phyloP scores from a whole-genome alignment of 1,140 invertebrate species.

The Musca vetustissima region DNA sequence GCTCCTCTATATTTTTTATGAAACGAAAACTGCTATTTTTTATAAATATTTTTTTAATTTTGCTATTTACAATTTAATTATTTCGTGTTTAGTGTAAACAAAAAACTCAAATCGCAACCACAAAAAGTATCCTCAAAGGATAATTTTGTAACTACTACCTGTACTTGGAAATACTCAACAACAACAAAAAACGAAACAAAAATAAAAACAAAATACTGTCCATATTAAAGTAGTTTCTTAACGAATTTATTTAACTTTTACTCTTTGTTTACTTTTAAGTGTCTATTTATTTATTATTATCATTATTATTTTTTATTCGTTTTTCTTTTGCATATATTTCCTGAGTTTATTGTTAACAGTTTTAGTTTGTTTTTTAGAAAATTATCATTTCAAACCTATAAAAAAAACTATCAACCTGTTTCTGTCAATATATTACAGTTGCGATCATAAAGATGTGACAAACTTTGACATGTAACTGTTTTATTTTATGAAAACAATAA shows the following conservation, averaged over 20 bases:
- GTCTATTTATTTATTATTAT: constrained; percentile 9
- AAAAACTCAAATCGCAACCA: too few species aligned
- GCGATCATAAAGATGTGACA: too few species aligned
- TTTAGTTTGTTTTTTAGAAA: not conserved
- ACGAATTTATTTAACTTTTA: constrained; percentile 10
- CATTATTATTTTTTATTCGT: too few species aligned
- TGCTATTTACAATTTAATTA: too few species aligned
- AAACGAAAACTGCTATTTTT: constrained; percentile 11
- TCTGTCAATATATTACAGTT: not conserved
- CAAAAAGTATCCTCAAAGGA: too few species aligned
- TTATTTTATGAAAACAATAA: too few species aligned
- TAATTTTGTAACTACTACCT: too few species aligned
- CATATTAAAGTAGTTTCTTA: constrained; percentile 5
- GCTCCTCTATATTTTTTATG: too few species aligned
- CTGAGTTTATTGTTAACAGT: constrained; percentile 1
- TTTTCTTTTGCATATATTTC: not conserved
- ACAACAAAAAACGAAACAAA: not conserved
- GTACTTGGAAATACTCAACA: constrained; percentile 8
- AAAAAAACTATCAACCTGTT: not conserved
- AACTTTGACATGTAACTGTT: too few species aligned
- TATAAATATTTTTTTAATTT: too few species aligned
- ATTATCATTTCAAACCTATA: not conserved
- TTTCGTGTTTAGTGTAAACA: too few species aligned
- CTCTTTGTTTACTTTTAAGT: not conserved
- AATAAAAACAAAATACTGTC: constrained; percentile 7